Base-by-base conservation (phyloP, 2,113 vertebrate genomes). In the Pachypanchax playfairii region DNA sequence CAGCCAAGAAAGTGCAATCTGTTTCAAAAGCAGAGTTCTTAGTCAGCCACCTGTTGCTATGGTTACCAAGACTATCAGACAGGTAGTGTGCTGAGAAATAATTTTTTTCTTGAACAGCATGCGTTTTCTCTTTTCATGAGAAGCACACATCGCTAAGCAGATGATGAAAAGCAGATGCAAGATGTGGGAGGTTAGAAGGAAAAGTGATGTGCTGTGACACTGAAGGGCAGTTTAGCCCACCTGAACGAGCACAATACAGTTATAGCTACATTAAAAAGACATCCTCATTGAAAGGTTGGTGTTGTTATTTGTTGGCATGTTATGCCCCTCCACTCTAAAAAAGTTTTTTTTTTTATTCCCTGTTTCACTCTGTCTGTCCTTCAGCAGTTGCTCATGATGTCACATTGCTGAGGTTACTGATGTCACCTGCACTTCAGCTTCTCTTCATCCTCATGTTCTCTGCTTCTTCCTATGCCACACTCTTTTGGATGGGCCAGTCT, bases 31-130 rank as follows among this genome's bases (percentile, higher is more conserved):
- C 55, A 54, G 44, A 26, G 20, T 44, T 75, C 59, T 62, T 73
- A 57, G 56, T 48, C 53, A 57, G 57, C 44, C 59, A 84, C 53
- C 58, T 87, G 87, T 89, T 86, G 65, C 87, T 77, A 89, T 86
- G 82, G 85, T 76, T 77, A 83, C 85, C 75, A 38, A 64, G 55
- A 70, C 63, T 68, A 76, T 75, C 65, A 44, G 42, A 69, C 74
- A 62, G 55, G 60, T 71, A 70, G 55, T 76, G 38, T 36, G 58
- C 36, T 57, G 67, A 77, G 41, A 75, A 71, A 74, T 71, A 49
- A 22, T 59, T 62, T 71, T 80, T 56, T 50, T 64, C 72, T 71
- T 29, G 9, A 71, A 56, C 65, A 41, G 44, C 35, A 44, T 55
- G 47, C 29, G 17, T 66, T 79, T 11, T 51, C 2, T 28, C 59